Conservation (phyloP, 2,113 vertebrate genomes). For the Microcebus griseorufus region DNA sequence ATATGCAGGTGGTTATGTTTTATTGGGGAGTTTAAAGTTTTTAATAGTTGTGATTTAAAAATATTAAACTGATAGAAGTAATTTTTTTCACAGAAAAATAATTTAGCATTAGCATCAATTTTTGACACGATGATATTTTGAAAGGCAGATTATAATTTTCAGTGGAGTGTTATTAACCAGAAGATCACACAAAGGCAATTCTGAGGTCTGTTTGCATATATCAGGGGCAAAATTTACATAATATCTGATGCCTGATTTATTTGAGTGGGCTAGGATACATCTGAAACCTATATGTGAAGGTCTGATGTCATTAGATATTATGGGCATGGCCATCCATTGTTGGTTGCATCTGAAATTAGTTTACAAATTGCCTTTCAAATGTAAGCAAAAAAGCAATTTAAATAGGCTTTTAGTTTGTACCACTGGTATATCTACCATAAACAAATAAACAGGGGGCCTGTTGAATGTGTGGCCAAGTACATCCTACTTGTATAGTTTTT, state of each 20-base stretch:
- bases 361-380: slow-evolving; percentile 78
- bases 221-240: neutral
- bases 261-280: slow-evolving; percentile 56
- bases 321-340: slow-evolving; percentile 66
- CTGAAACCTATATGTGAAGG: neutral
- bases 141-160: slow-evolving; percentile 74
- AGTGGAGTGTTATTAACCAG: slow-evolving; percentile 68
- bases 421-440: slow-evolving; percentile 61
- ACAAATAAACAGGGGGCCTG: neutral
- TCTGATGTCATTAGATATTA: slow-evolving; percentile 48
- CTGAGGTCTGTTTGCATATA: slow-evolving; percentile 39
- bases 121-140: slow-evolving; percentile 72
- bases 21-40: slow-evolving; percentile 18
- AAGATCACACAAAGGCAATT: slow-evolving; percentile 67
- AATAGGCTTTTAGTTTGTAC: slow-evolving; percentile 57
- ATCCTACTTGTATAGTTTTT: neutral
- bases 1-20: neutral
- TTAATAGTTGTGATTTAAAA: slow-evolving; percentile 30
- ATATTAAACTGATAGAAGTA: neutral
- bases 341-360: slow-evolving; percentile 76
- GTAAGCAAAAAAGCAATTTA: slow-evolving; percentile 72
- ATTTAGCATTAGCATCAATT: slow-evolving; percentile 25
- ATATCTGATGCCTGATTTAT: slow-evolving; percentile 73
- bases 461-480: neutral
- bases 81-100: slow-evolving; percentile 47